phyloP scores from a whole-genome alignment of 2,888 invertebrate genomes.

The Agrilus cyanescens region DNA sequence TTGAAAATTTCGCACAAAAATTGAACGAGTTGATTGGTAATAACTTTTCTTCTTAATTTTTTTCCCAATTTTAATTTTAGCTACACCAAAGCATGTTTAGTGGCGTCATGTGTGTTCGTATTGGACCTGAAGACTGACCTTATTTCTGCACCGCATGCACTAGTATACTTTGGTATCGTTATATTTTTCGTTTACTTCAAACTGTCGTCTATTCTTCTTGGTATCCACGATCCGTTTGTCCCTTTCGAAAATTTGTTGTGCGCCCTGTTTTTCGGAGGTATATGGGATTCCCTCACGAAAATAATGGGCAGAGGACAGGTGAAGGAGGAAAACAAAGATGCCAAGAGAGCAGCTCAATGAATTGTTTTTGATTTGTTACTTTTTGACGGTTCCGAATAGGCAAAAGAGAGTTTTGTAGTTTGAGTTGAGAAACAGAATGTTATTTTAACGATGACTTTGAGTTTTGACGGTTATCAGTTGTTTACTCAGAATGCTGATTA shows the following conservation, averaged over 20 bases:
- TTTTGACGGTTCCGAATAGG: too few species aligned
- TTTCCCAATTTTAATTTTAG: slow-evolving; percentile 42
- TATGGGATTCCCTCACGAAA: slow-evolving; percentile 93
- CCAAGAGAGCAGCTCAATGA: slow-evolving; percentile 67
- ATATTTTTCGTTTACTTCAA: slow-evolving; percentile 97
- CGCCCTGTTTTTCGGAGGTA: slow-evolving; percentile 92
- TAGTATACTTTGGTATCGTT: slow-evolving; percentile 95
- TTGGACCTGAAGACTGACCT: slow-evolving; percentile 93
- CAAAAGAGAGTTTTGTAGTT: too few species aligned
- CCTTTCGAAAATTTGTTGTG: slow-evolving; percentile 98
- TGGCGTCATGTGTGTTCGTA: slow-evolving; percentile 92
- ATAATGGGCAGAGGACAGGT: slow-evolving; percentile 72
- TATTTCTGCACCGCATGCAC: slow-evolving; percentile 91
- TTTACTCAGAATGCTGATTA: too few species aligned
- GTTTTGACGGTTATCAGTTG: too few species aligned
- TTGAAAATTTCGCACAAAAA: not conserved
- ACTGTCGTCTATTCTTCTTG: slow-evolving; percentile 87
- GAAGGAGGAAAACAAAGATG: slow-evolving; percentile 72
- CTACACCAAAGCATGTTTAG: slow-evolving; percentile 91
- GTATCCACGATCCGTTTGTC: slow-evolving; percentile 97
- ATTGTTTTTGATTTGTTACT: not conserved
- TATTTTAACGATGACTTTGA: too few species aligned
- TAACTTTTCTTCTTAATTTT: too few species aligned
- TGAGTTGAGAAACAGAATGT: too few species aligned
- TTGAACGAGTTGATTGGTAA: slow-evolving; percentile 2